A percentile compares a stretch with the other conserved stretches of the same genome.
Conservation (phyloP, 2,113 vertebrate genomes). For the Aythya baeri region DNA sequence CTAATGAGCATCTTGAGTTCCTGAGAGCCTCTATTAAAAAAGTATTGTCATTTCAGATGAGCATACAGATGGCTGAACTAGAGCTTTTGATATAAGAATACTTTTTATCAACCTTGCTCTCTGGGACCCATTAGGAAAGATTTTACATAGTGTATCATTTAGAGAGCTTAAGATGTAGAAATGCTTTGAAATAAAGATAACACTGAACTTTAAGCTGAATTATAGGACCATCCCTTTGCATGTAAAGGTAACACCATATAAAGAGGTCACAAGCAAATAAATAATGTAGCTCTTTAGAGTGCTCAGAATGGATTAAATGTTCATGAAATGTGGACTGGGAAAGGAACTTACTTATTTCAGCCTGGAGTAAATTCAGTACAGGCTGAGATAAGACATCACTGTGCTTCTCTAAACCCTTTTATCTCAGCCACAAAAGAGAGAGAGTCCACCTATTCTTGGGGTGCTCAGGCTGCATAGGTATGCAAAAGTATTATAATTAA, state of each 20-base stretch:
- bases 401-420: background rate
- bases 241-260: background rate
- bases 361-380: background rate
- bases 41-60: background rate
- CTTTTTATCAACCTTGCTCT: background rate
- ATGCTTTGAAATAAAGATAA: background rate
- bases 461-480: background rate
- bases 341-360: background rate
- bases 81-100: background rate
- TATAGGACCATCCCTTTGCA: background rate
- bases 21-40: background rate
- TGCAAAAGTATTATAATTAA: background rate
- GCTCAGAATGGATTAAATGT: background rate
- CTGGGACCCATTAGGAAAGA: background rate
- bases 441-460: background rate
- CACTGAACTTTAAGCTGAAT: background rate
- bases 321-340: background rate
- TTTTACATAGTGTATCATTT: background rate
- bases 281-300: background rate
- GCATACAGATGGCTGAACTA: background rate
- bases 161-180: background rate
- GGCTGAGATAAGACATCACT: background rate
- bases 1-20: background rate
- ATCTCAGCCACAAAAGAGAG: background rate
- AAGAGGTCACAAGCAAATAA: background rate